phyloP scores from a whole-genome alignment of 1,140 invertebrate genomes.

The Drosophila sechellia region DNA sequence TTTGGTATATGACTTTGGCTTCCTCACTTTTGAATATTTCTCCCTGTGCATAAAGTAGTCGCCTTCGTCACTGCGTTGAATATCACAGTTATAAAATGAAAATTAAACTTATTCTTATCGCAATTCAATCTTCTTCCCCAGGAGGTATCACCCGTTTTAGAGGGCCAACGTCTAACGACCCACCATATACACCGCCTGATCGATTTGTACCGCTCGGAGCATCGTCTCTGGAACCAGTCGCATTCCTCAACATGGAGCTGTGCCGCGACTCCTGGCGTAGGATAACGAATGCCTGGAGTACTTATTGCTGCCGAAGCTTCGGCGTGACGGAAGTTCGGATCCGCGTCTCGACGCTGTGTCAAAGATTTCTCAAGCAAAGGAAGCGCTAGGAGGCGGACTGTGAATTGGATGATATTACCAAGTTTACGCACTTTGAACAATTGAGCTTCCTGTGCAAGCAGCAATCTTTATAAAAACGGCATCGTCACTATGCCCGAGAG shows the following conservation, averaged over 20 bases:
- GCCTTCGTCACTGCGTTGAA: too few species aligned
- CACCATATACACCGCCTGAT: conserved; percentile 61
- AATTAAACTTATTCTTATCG: background rate
- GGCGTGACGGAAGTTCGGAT: conserved; percentile 67
- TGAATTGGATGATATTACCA: conserved; percentile 57
- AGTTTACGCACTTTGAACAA: conserved; percentile 69
- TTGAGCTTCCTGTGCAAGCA: conserved; percentile 64
- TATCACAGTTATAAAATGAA: too few species aligned
- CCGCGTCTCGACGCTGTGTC: conserved; percentile 66
- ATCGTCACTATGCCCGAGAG: conserved; percentile 55
- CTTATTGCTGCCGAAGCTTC: conserved; percentile 58
- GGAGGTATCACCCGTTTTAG: conserved; percentile 25
- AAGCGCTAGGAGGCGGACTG: conserved; percentile 68
- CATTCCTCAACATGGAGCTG: conserved; percentile 62
- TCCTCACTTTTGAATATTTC: too few species aligned
- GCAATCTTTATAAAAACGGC: conserved; percentile 61
- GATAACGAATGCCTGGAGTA: conserved; percentile 60
- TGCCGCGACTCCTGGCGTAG: conserved; percentile 64
- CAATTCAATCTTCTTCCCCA: background rate
- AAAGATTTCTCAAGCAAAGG: conserved; percentile 69
- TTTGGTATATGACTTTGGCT: too few species aligned
- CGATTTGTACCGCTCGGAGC: conserved; percentile 57
- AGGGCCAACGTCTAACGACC: conserved; percentile 49
- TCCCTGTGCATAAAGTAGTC: too few species aligned
- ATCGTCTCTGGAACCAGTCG: conserved; percentile 68